Evolutionary conservation across 2,888 invertebrate species (phyloP), one percentile per base, ranked within the genome.

Genomic region (Dryobota labecula): DNA sequence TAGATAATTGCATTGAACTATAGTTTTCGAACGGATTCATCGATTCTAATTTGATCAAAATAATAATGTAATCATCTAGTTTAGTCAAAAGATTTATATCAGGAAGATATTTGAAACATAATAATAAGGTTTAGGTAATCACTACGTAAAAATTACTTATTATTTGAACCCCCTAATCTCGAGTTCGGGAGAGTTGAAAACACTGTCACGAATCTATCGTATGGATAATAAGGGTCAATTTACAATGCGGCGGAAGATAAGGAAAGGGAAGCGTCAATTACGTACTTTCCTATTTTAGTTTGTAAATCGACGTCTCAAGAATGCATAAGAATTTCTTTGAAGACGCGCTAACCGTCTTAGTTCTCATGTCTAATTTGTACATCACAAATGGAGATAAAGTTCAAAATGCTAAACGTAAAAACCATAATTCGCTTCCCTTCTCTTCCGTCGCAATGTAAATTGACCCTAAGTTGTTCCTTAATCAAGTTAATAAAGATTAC

Each of bases 1-100:
- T 49, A 27, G 38, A 82, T 79, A 77, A 79, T 78, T 82, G 68
- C 54, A 64, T 43, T 82, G 69, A 77, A 62, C 53, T 61, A 56
- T 82, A 51, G 11, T 58, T 58, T 47, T 27, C 1, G 20, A 64
- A 43, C 33, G 4, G 20, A 68, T 53, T 63, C 5, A 69, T 58
- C 56, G 58, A 72, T 78, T 77, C 47, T 56, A 54, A 64, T 47
- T 72, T 66, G 54, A 82, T 53, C 51, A 67, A 54, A 56, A 67
- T 53, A 69, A n/a, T 36, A 27, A 33, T 49, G 20, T 43, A 8
- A 75, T 69, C 38, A 53, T 64, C 30, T 38, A 51, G 41, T 62
- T 51, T n/a, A 18, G 38, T 27, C 24, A 27, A 45, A 30, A 54
- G 18, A 64, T 54, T 45, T 20, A 7, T 49, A 66, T 24, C 36